phyloP scores from a whole-genome alignment of 2,113 vertebrate genomes.

The Glareola pratincola region DNA sequence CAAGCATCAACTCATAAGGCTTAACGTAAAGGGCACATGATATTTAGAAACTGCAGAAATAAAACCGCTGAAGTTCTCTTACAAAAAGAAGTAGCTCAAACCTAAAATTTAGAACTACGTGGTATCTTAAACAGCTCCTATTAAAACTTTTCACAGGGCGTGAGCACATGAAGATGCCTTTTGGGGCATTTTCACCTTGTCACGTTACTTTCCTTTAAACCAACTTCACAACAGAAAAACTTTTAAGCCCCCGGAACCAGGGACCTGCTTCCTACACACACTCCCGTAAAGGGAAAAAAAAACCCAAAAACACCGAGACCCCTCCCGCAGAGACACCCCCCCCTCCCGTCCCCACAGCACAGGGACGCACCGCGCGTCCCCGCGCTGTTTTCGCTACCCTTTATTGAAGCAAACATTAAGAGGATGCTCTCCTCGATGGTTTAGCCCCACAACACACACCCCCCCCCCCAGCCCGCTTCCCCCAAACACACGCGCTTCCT shows the following conservation, averaged over 20 bases:
- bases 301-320: background rate
- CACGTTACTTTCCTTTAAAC: background rate
- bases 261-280: background rate
- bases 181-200: background rate
- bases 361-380: accelerated
- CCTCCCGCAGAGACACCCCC: background rate
- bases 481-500: accelerated
- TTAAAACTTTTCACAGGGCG: background rate
- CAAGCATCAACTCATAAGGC: background rate
- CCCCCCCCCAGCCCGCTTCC: no score
- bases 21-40: accelerated
- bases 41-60: background rate
- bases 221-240: background rate
- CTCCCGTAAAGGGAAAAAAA: background rate
- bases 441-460: accelerated
- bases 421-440: accelerated
- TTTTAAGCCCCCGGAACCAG: background rate
- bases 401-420: accelerated
- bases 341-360: background rate
- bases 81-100: background rate
- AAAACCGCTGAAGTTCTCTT: background rate
- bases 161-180: background rate
- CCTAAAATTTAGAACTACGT: background rate
- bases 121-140: background rate
- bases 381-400: background rate